Percentiles rank a stretch among this genome's conserved stretches.
phyloP scores from a whole-genome alignment of 1,140 invertebrate genomes.

The Aphis craccivora region DNA sequence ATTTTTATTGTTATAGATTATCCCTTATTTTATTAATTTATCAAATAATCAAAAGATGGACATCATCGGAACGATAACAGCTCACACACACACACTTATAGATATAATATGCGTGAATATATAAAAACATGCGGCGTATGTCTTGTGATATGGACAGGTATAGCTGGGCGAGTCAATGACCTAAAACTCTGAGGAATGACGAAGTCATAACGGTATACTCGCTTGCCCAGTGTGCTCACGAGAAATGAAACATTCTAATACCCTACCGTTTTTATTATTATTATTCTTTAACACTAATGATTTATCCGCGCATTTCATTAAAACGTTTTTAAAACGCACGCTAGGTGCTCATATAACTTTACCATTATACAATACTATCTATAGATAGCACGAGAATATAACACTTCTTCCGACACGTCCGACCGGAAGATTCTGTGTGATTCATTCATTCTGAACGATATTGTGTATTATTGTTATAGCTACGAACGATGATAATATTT shows the following conservation, averaged over 20 bases:
- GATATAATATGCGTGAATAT: background rate
- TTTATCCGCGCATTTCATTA: conserved; percentile 19
- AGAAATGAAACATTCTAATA: conserved; percentile 45
- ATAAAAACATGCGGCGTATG: background rate
- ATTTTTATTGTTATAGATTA: background rate
- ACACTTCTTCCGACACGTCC: background rate
- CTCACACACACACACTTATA: background rate
- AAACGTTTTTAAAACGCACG: background rate
- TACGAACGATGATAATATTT: background rate
- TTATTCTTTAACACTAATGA: conserved; percentile 20
- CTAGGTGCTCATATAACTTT: background rate
- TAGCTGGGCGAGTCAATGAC: conserved; percentile 45
- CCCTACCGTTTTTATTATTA: conserved; percentile 8
- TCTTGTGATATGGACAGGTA: conserved; percentile 39
- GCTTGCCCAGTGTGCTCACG: conserved; percentile 37
- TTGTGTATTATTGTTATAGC: background rate
- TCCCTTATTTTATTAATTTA: background rate
- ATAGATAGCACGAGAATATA: background rate
- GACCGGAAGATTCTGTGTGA: background rate
- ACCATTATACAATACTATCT: background rate
- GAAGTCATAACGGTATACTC: conserved; percentile 45
- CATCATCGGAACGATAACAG: background rate
- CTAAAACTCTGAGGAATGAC: conserved; percentile 42
- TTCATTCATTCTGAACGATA: no score
- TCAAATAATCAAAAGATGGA: background rate